Conservation (phyloP, 2,888 invertebrate genomes). For the Palloptera scutellata region DNA sequence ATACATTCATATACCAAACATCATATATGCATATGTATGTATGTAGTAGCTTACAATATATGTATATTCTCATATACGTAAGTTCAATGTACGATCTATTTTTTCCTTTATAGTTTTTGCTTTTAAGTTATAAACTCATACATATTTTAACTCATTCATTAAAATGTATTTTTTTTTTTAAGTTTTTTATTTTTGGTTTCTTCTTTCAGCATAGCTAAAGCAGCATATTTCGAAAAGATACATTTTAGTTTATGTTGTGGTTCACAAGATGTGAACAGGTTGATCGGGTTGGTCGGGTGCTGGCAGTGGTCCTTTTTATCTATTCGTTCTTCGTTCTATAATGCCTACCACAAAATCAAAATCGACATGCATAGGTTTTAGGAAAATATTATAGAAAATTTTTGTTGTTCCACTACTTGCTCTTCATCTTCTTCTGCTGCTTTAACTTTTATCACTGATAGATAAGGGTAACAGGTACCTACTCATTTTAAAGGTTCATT, state of each 20-base stretch:
- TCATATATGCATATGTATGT: not conserved
- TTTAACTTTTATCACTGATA: conserved; percentile 4
- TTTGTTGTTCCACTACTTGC: not conserved
- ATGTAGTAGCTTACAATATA: not conserved
- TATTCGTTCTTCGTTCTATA: no score
- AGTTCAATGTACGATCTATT: conserved; percentile 1
- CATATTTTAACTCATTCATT: not conserved
- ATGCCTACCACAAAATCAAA: not conserved
- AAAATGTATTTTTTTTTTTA: not conserved
- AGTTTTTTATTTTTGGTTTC: not conserved
- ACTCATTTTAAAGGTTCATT: conserved; percentile 8
- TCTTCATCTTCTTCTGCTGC: not conserved
- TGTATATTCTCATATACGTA: not conserved
- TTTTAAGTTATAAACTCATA: no score
- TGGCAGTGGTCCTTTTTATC: not conserved
- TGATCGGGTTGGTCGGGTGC: not conserved
- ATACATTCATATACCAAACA: conserved; percentile 2
- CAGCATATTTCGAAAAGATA: not conserved
- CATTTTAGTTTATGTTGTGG: not conserved
- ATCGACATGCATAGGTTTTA: not conserved
- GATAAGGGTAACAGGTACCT: conserved; percentile 8
- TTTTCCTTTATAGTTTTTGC: not conserved
- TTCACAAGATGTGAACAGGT: not conserved
- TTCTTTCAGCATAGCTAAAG: not conserved
- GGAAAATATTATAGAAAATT: not conserved